Evolutionary conservation across 1,140 invertebrate species (phyloP).

Genomic region (Maconellicoccus hirsutus): DNA sequence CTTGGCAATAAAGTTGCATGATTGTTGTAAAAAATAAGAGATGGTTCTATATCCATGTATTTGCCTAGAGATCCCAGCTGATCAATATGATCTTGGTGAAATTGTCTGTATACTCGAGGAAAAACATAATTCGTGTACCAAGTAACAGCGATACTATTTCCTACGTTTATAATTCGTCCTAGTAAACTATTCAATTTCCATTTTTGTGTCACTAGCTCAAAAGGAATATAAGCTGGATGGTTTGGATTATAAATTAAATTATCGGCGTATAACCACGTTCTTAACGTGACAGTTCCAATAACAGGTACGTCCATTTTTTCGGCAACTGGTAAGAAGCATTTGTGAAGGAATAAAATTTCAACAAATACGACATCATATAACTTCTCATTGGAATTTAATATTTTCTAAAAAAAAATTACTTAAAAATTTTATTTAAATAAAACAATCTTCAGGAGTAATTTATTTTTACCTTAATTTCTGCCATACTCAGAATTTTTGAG

Average conservation of each 20-base stretch:
- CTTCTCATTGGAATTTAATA: neutral
- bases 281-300: neutral
- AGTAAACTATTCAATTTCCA: neutral
- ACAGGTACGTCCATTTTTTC: neutral
- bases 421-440: neutral
- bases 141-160: neutral
- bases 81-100: neutral
- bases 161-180: neutral
- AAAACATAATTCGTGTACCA: neutral
- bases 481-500: neutral
- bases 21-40: slow-evolving; percentile 13
- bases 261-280: neutral
- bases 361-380: neutral
- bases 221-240: neutral
- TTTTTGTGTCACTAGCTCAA: neutral
- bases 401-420: neutral
- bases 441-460: no score
- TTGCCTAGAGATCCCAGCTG: neutral
- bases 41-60: neutral
- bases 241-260: neutral
- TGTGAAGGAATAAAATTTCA: neutral
- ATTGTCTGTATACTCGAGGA: neutral
- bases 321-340: neutral
- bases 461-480: neutral
- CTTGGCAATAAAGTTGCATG: slow-evolving; percentile 31